These are phyloP conservation scores for Steinernema carpocapsae DNA, from an alignment of 2,888 invertebrate species.

Conservation along the genomic window DNA sequence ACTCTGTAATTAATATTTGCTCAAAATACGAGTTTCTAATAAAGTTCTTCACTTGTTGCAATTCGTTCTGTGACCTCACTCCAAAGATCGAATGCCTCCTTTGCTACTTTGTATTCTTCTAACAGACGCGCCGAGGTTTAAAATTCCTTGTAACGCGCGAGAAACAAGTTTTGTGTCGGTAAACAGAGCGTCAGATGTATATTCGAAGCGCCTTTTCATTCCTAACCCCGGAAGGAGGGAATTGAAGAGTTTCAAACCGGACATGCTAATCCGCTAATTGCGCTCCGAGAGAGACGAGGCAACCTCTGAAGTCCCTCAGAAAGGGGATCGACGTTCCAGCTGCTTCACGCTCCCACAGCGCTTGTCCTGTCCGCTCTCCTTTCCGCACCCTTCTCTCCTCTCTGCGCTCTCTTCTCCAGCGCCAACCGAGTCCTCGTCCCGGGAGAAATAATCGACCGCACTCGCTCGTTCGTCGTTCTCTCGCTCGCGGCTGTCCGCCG, in stretches of 20 bases:
- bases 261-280: conserved; percentile 1
- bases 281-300: neutral
- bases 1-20: conserved; percentile 2
- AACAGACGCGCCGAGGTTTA: too few species aligned
- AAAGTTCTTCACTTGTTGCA: neutral
- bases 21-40: neutral
- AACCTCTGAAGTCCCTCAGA: neutral
- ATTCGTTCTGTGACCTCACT: neutral
- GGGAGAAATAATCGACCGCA: neutral
- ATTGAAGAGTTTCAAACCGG: neutral
- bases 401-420: neutral
- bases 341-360: too few species aligned
- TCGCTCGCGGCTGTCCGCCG: neutral
- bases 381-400: neutral
- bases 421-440: neutral
- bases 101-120: too few species aligned
- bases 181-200: too few species aligned
- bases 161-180: too few species aligned
- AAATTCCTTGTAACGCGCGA: too few species aligned
- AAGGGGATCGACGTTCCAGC: neutral
- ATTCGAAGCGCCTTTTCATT: too few species aligned
- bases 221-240: neutral
- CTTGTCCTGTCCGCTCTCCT: neutral
- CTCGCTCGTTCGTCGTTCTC: neutral
- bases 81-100: too few species aligned